Conservation (phyloP, 2,797 vertebrate species). For the Monodelphis domestica region DNA sequence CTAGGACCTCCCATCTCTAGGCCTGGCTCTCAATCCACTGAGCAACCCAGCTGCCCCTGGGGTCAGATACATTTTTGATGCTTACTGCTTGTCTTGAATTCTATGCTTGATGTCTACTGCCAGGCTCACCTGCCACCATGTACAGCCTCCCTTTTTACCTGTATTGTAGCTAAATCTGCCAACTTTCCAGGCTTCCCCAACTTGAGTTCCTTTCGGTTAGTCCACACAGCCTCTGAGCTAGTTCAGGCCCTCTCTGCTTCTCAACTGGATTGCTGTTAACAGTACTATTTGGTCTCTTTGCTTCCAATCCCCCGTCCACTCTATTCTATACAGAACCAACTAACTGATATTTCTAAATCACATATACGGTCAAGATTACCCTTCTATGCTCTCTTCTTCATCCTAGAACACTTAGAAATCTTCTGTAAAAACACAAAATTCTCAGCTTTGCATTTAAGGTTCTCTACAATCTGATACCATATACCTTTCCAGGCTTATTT, state of each 20-base stretch:
- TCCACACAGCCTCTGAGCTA: not conserved
- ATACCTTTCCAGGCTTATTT: not conserved
- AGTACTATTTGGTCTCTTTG: not conserved
- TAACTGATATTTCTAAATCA: not conserved
- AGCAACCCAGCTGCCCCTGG: too few species aligned
- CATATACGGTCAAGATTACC: not conserved
- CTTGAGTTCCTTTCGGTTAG: not conserved
- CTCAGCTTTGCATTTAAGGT: not conserved
- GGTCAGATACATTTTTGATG: not conserved
- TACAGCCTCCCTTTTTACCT: not conserved
- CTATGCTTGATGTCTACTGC: not conserved
- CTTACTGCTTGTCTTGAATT: not conserved
- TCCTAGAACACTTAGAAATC: not conserved
- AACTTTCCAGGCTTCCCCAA: not conserved
- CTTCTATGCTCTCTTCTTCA: not conserved
- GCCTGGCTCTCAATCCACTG: too few species aligned
- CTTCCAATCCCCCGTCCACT: not conserved
- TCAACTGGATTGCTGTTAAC: not conserved
- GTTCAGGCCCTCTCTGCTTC: not conserved
- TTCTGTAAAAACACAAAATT: not conserved
- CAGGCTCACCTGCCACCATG: not conserved
- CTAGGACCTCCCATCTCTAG: too few species aligned
- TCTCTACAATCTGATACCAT: not conserved
- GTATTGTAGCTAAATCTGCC: not conserved
- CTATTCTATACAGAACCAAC: not conserved